Evolutionary conservation across 2,888 invertebrate species (phyloP).

Genomic region (Polietes domitor): DNA sequence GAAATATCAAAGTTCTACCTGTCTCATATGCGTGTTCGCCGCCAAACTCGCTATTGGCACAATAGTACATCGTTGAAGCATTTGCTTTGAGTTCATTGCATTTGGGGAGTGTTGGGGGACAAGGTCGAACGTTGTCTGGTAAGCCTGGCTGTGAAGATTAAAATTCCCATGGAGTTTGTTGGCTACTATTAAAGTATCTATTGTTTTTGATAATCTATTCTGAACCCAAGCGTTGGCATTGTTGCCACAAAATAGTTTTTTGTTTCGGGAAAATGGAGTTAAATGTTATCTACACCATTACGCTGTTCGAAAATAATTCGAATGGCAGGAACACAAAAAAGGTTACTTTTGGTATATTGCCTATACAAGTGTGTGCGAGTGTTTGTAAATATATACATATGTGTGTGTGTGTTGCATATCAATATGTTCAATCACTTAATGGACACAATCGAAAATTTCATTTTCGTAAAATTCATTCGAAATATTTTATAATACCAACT

Average conservation of each 20-base stretch:
- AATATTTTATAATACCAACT: constrained; percentile 9
- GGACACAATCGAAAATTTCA: constrained; percentile 27
- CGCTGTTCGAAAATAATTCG: background rate
- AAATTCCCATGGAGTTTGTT: no score
- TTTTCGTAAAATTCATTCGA: constrained; percentile 21
- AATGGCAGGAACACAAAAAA: background rate
- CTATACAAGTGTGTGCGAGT: background rate
- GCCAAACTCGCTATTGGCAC: no score
- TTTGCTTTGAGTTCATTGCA: no score
- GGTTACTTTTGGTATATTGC: background rate
- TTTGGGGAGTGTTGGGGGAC: no score
- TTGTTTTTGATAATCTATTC: background rate
- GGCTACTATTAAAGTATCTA: background rate
- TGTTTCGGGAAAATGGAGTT: background rate
- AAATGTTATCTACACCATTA: constrained; percentile 1
- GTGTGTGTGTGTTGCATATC: constrained; percentile 13
- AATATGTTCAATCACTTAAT: constrained; percentile 31
- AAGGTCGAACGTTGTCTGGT: no score
- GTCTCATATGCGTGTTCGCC: no score
- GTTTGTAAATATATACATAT: background rate
- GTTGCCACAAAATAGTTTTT: background rate
- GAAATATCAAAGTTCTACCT: no score
- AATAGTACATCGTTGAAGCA: no score
- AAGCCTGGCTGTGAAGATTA: no score
- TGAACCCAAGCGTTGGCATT: background rate